These are phyloP conservation scores for Ramphastos sulfuratus DNA, from an alignment of 2,113 vertebrate genomes.

Conservation along the genomic window DNA sequence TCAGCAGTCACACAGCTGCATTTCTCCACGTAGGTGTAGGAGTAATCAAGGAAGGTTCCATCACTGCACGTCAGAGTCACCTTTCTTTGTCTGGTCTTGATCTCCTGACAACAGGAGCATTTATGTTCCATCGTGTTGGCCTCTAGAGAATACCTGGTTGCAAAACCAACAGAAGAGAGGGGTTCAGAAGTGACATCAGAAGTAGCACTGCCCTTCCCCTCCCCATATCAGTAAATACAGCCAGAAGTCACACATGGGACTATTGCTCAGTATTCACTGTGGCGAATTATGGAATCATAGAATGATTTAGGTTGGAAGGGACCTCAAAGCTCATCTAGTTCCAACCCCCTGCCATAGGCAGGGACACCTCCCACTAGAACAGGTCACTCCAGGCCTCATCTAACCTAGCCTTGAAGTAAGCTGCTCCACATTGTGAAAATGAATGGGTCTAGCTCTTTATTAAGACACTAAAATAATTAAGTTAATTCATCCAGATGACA, in stretches of 20 bases:
- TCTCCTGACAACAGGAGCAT: slow-evolving; percentile 76
- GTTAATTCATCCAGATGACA: background rate
- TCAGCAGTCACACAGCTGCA: slow-evolving; percentile 64
- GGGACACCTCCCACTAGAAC: too few species aligned
- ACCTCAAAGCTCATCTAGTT: too few species aligned
- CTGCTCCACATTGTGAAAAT: background rate
- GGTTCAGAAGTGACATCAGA: background rate
- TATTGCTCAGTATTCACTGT: background rate
- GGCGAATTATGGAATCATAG: background rate
- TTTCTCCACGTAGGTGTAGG: slow-evolving; percentile 67
- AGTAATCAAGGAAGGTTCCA: slow-evolving; percentile 39
- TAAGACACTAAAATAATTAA: background rate
- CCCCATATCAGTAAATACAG: too few species aligned
- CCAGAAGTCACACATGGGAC: background rate
- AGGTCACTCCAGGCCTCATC: too few species aligned
- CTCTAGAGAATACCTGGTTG: slow-evolving; percentile 70
- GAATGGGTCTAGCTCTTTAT: background rate
- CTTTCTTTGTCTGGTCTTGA: slow-evolving; percentile 28
- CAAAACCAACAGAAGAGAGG: background rate
- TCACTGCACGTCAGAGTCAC: slow-evolving; percentile 65
- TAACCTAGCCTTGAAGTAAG: background rate
- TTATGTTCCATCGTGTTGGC: background rate
- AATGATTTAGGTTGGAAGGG: too few species aligned
- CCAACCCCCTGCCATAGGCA: too few species aligned
- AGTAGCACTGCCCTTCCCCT: background rate